Evolutionary conservation across 2,113 vertebrate genomes (phyloP).

Genomic region (Typhlomys cinereus): DNA sequence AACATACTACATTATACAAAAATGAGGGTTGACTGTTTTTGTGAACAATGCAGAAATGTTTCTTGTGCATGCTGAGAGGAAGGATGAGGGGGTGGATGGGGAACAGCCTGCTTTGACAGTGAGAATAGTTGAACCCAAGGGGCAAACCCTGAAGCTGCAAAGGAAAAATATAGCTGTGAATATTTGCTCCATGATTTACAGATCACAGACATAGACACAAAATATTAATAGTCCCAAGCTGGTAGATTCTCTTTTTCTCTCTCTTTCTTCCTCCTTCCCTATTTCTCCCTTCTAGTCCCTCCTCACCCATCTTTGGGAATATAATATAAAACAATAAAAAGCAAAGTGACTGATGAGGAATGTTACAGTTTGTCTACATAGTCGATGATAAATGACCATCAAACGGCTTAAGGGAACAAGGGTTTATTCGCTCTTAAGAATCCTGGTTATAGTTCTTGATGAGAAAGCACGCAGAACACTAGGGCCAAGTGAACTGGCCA

Average conservation of each 20-base stretch:
- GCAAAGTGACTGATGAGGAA: background rate
- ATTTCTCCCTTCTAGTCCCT: background rate
- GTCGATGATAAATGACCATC: too few relatives aligned
- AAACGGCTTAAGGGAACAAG: too few relatives aligned
- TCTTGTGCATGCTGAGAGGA: background rate
- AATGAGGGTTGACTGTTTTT: background rate
- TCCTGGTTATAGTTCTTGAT: too few relatives aligned
- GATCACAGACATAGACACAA: background rate
- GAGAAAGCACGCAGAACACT: too few relatives aligned
- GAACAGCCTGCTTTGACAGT: background rate
- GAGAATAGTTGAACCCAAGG: background rate
- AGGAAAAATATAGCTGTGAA: background rate
- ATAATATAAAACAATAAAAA: background rate
- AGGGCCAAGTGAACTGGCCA: too few relatives aligned
- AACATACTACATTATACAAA: background rate
- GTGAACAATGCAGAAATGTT: background rate
- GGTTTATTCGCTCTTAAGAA: too few relatives aligned
- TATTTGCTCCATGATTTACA: background rate
- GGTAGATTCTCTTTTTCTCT: background rate
- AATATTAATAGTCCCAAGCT: background rate
- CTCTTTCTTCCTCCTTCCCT: background rate
- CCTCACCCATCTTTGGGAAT: background rate
- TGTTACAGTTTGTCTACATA: background rate
- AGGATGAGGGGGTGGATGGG: background rate
- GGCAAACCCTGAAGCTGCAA: background rate